Percentiles rank a stretch among this genome's conserved stretches.
These are phyloP conservation scores for Macroramphosus scolopax DNA, from an alignment of 2,797 vertebrate genomes.

Conservation along the genomic window DNA sequence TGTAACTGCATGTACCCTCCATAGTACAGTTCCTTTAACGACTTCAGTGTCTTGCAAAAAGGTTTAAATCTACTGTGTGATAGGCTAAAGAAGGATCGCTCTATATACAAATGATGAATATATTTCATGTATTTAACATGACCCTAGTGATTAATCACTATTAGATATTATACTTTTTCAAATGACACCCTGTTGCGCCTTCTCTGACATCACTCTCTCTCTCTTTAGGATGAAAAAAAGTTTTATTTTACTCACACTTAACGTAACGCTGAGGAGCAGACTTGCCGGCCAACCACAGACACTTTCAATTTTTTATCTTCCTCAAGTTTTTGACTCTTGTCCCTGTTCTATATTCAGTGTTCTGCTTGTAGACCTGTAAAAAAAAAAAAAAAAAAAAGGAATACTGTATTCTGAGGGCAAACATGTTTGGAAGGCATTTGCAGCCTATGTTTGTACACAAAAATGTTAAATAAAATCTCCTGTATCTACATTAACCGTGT, in stretches of 20 bases:
- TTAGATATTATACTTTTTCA: conserved; percentile 22
- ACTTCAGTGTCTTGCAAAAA: conserved; percentile 26
- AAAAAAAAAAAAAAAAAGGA: too few species aligned
- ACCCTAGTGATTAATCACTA: conserved; percentile 37
- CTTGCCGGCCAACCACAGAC: conserved; percentile 48
- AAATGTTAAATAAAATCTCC: conserved; percentile 87
- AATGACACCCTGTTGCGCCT: conserved; percentile 39
- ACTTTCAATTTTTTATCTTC: conserved; percentile 50
- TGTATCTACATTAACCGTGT: conserved; percentile 70
- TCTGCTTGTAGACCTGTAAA: conserved; percentile 79
- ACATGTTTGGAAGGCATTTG: conserved; percentile 82
- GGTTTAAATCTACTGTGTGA: conserved; percentile 37
- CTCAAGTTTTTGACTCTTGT: conserved; percentile 57
- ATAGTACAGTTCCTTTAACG: conserved; percentile 16
- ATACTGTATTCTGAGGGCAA: conserved; percentile 77
- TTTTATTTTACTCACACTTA: conserved; percentile 30
- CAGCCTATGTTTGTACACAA: conserved; percentile 88
- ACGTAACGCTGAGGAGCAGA: conserved; percentile 45
- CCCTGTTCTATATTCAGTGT: conserved; percentile 67
- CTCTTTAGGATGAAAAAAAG: conserved; percentile 30
- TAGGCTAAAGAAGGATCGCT: conserved; percentile 50
- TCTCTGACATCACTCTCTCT: conserved; percentile 32
- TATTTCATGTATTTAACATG: conserved; percentile 46
- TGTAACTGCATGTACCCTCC: conserved; percentile 63
- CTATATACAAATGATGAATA: conserved; percentile 42